phyloP scores from a whole-genome alignment of 2,888 invertebrate species.

The Tuta absoluta region DNA sequence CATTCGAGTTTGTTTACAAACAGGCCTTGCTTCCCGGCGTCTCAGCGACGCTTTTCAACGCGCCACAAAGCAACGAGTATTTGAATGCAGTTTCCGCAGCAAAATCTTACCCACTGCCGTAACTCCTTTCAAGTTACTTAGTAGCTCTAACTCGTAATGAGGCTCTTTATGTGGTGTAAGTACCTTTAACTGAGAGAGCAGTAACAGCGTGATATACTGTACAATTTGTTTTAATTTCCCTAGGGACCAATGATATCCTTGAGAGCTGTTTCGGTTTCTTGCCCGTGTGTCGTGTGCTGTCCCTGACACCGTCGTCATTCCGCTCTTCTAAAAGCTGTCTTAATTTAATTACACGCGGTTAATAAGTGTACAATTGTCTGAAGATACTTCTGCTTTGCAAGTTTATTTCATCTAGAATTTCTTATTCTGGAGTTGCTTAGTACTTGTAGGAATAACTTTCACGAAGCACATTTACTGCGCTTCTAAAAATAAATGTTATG shows the following conservation, averaged over 20 bases:
- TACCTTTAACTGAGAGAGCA: slow-evolving; percentile 10
- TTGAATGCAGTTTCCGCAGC: slow-evolving; percentile 17
- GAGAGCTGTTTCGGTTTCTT: slow-evolving; percentile 62
- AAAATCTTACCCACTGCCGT: slow-evolving; percentile 9
- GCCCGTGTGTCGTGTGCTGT: slow-evolving; percentile 34
- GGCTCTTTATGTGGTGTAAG: slow-evolving; percentile 14
- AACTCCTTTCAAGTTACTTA: slow-evolving; percentile 17
- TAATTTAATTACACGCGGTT: not conserved
- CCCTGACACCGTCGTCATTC: slow-evolving; percentile 1
- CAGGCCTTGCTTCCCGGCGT: slow-evolving; percentile 31
- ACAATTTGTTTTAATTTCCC: slow-evolving; percentile 74
- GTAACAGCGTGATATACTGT: slow-evolving; percentile 41
- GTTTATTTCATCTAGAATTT: not conserved
- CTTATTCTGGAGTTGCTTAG: not conserved
- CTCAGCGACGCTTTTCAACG: slow-evolving; percentile 19
- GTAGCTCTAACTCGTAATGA: slow-evolving; percentile 20
- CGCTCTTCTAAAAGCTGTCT: slow-evolving; percentile 15
- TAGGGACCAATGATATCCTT: slow-evolving; percentile 65
- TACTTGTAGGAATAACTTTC: not conserved
- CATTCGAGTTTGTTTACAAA: slow-evolving; percentile 63
- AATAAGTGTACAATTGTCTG: not conserved
- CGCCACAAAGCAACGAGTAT: slow-evolving; percentile 6
- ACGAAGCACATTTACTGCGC: not conserved
- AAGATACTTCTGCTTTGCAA: slow-evolving; percentile 1
- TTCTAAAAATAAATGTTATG: not conserved